Evolutionary conservation across 2,797 vertebrate genomes (phyloP), one percentile per base, ranked within the genome.

Genomic region (Chanos chanos): DNA sequence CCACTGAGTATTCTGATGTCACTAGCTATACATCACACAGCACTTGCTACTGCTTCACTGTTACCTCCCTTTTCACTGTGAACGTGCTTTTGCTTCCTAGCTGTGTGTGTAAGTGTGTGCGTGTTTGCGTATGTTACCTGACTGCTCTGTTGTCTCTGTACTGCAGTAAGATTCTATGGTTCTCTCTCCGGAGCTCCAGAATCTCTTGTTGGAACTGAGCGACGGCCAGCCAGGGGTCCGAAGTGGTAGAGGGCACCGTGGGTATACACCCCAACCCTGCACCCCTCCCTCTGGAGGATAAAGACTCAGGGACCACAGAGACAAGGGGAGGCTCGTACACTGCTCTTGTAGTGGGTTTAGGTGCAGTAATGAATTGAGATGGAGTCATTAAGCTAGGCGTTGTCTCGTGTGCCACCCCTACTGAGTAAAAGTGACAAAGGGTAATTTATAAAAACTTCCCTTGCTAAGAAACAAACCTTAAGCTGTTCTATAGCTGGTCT

Each of bases 371-470:
- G 48, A 89, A 90, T 75, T 89, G 87, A 1, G 87, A 89, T 0
- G 89, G 89, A 0, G 89, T 86, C 33, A 89, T 76, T 22, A 90
- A 76, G 36, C 77, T 67, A n/a, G n/a, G n/a, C n/a, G n/a, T n/a
- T n/a, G n/a, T n/a, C n/a, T n/a, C n/a, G n/a, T n/a, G n/a, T n/a
- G n/a, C n/a, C n/a, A n/a, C n/a, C n/a, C n/a, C n/a, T n/a, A n/a
- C n/a, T n/a, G n/a, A n/a, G n/a, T n/a, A n/a, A n/a, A n/a, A n/a
- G n/a, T n/a, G n/a, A n/a, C n/a, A n/a, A n/a, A n/a, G n/a, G n/a
- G n/a, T n/a, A n/a, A n/a, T n/a, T n/a, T n/a, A n/a, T n/a, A n/a
- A n/a, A n/a, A n/a, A n/a, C n/a, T n/a, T n/a, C n/a, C n/a, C n/a
- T n/a, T n/a, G n/a, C n/a, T n/a, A n/a, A n/a, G n/a, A n/a, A n/a